These are phyloP conservation scores for Carposina sasakii DNA, from an alignment of 1,140 invertebrate species.

Conservation along the genomic window DNA sequence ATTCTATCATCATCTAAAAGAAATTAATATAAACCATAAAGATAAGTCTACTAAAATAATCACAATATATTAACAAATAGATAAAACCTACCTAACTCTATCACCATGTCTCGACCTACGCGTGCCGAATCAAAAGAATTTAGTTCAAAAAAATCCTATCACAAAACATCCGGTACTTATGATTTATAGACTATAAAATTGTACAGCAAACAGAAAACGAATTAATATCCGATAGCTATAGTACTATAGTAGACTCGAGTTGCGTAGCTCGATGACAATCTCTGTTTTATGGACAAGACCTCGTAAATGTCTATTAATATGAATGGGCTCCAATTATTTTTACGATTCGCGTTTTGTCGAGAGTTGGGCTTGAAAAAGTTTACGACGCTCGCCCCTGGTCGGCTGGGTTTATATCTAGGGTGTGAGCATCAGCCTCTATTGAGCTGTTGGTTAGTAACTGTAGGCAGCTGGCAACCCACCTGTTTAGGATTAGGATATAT, in stretches of 20 bases:
- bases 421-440: constrained; percentile 28
- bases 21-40: too few species aligned
- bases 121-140: constrained; percentile 24
- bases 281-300: constrained; percentile 64
- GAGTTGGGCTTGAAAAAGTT: constrained; percentile 61
- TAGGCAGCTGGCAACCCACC: constrained; percentile 52
- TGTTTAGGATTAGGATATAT: too few species aligned
- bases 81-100: too few species aligned
- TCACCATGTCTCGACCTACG: too few species aligned
- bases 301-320: constrained; percentile 73
- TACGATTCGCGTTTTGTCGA: constrained; percentile 68
- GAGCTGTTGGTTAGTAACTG: constrained; percentile 37
- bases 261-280: constrained; percentile 65
- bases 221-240: constrained; percentile 54
- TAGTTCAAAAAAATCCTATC: constrained; percentile 18
- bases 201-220: constrained; percentile 47
- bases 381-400: constrained; percentile 59
- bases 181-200: constrained; percentile 47
- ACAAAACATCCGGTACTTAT: constrained; percentile 23
- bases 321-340: constrained; percentile 71
- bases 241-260: constrained; percentile 28
- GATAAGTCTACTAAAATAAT: too few species aligned
- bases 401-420: constrained; percentile 46
- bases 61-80: too few species aligned
- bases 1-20: too few species aligned